These are phyloP conservation scores for Hypomesus transpacificus DNA, from an alignment of 2,113 vertebrate genomes.

Conservation along the genomic window DNA sequence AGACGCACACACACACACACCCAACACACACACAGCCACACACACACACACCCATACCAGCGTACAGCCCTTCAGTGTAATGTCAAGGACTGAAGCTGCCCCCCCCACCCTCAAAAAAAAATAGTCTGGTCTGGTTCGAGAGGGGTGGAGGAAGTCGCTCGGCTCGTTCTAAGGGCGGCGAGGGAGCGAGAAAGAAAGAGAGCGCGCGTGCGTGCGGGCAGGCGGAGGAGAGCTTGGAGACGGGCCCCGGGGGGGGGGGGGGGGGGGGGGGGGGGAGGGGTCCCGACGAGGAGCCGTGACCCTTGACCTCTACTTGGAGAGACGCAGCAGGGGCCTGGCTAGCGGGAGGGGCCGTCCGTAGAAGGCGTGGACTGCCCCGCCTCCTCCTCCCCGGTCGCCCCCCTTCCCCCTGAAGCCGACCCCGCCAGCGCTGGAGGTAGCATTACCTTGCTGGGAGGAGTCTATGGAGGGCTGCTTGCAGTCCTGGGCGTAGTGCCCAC, in stretches of 20 bases:
- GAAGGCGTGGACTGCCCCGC: background rate
- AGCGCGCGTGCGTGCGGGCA: background rate
- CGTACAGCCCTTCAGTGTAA: background rate
- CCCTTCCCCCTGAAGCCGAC: background rate
- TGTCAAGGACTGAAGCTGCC: too few species aligned
- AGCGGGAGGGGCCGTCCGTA: slow-evolving; percentile 4
- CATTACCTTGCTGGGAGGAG: slow-evolving; percentile 85
- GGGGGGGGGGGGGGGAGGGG: background rate
- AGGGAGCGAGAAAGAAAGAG: slow-evolving; percentile 3
- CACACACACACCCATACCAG: slow-evolving; percentile 12
- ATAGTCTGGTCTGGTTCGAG: slow-evolving; percentile 5
- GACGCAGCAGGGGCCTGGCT: background rate
- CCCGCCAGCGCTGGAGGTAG: slow-evolving; percentile 15
- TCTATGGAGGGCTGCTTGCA: slow-evolving; percentile 93
- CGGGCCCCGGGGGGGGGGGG: background rate
- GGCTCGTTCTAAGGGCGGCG: background rate
- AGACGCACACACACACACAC: background rate
- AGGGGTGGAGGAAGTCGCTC: background rate
- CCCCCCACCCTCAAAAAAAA: background rate
- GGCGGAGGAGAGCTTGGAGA: background rate
- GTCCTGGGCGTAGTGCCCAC: slow-evolving; percentile 90
- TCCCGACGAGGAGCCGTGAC: background rate
- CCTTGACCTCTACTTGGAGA: slow-evolving; percentile 3
- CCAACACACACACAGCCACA: slow-evolving; percentile 14
- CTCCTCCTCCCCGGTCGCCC: background rate